Evolutionary conservation across 2,797 vertebrate species (phyloP), one percentile per base, ranked within the genome.

Genomic region (Pitangus sulphuratus): DNA sequence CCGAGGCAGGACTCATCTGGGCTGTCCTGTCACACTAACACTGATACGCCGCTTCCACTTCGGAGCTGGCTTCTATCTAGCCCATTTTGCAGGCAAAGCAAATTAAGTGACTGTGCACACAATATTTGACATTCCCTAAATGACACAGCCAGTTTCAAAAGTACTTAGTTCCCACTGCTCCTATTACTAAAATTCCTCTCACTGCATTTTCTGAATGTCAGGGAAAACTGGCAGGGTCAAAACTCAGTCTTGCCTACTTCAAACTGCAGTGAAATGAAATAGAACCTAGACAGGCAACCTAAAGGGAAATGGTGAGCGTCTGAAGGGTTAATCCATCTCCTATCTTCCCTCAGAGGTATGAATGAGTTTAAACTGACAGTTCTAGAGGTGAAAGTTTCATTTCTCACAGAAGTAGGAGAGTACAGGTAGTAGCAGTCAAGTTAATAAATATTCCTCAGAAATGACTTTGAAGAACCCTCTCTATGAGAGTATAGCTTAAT

Each of bases 391-490:
- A 93, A 96, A 90, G 58, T 82, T 94, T 94, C 66, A 87, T 94
- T 88, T 90, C 76, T 86, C 77, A 84, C 70, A 66, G 51, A 96
- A 85, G 84, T 39, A 74, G 45, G 71, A 84, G 42, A 91, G 65
- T 62, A 93, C 51, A 76, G 93, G 54, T 79, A 95, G 79, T 30
- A 90, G 69, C 58, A 96, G 79, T 95, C 75, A 91, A 91, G 79
- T 93, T 96, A 89, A 95, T 95, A 94, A 96, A 96, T 96, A 96
- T 90, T 95, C 94, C 77, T 95, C 77, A 90, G 74, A 91, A 86
- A 93, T 77, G 12, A 96, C 85, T 93, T 88, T 87, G 95, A 96
- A 93, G 95, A 94, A 94, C 58, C 74, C 92, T 95, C 76, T 94
- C 57, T 93, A 58, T 89, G 87, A 92, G 81, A 92, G 83, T 33